Base-by-base conservation (phyloP, 2,888 invertebrate species). In the Drosophila lacicola region DNA sequence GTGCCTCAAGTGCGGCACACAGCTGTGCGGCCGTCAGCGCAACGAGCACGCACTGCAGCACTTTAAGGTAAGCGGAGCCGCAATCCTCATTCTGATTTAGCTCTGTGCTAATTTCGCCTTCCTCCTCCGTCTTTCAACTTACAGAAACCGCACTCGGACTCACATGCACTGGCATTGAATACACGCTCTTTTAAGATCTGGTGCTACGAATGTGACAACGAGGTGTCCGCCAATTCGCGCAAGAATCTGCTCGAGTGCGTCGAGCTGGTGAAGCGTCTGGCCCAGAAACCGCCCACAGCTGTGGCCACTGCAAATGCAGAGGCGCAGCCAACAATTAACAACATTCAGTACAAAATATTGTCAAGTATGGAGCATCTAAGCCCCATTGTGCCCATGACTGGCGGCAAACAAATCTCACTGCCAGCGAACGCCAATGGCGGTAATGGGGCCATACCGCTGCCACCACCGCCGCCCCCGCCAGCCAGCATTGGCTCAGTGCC, bases 1-100 rank as follows among this genome's bases (percentile, higher is more conserved):
- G 93, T 98, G 97, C 89, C 93, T 97, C 69, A 95, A 95, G 74
- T 98, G 97, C 91, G 97, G 96, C 3, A 93, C 95, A 45, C 95
- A 96, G 89, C 94, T 95, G 21, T 97, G 97, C 91, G 96, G 96
- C 2, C 93, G 95, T 53, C 93, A 93, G 5, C 93, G 94, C 54
- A 94, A 95, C 85, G 93, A 95, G 79, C 97, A 97, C 92, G 96
- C 96, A 0, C 90, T 95, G 25, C 93, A 95, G 73, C 98, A 98
- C 92, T 96, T 93, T 90, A 93, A 95, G 85, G 93, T 92, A 61
- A 75, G 73, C 74, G 72, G 70, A 1, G 10, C 6, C 21, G 11
- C 5, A 17, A 8, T 0, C 9, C 5, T n/a, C 11, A 2, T 25
- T 17, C 17, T 3, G 9, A 2, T 14, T 4, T 9, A 25, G n/a